phyloP scores from a whole-genome alignment of 2,888 invertebrate species.

The Amphipoea oculea region DNA sequence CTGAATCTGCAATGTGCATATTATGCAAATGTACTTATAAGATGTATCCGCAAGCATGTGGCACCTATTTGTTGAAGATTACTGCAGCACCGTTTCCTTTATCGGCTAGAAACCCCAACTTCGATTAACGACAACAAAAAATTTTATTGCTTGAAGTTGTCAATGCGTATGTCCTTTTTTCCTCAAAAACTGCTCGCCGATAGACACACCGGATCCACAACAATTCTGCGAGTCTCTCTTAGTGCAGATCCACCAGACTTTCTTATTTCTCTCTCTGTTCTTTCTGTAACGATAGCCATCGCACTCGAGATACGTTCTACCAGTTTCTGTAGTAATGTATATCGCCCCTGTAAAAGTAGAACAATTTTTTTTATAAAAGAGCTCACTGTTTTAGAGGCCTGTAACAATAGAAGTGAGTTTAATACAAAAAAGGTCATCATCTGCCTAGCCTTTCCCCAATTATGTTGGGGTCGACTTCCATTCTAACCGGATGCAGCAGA shows the following conservation, averaged over 20 bases:
- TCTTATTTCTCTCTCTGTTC: constrained; percentile 40
- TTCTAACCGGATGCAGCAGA: neutral
- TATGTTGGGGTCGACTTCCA: neutral
- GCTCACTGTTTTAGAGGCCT: neutral
- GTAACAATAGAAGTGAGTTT: no score
- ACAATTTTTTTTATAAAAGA: constrained; percentile 3
- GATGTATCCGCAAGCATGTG: no score
- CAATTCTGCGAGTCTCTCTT: constrained; percentile 40
- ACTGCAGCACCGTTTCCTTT: no score
- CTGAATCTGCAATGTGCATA: no score
- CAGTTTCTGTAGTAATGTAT: constrained; percentile 33
- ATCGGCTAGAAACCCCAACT: neutral
- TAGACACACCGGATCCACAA: constrained; percentile 49
- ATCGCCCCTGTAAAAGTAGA: constrained; percentile 18
- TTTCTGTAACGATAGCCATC: constrained; percentile 59
- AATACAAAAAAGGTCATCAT: neutral
- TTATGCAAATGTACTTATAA: neutral
- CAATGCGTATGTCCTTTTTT: constrained; percentile 43
- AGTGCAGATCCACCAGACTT: constrained; percentile 64
- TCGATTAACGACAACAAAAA: neutral
- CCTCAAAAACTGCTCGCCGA: constrained; percentile 24
- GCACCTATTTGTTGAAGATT: neutral
- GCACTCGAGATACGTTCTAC: constrained; percentile 37
- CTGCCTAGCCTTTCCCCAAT: neutral
- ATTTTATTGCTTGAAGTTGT: neutral